Conservation (phyloP, 2,113 vertebrate genomes). For the Eurystomus gularis region DNA sequence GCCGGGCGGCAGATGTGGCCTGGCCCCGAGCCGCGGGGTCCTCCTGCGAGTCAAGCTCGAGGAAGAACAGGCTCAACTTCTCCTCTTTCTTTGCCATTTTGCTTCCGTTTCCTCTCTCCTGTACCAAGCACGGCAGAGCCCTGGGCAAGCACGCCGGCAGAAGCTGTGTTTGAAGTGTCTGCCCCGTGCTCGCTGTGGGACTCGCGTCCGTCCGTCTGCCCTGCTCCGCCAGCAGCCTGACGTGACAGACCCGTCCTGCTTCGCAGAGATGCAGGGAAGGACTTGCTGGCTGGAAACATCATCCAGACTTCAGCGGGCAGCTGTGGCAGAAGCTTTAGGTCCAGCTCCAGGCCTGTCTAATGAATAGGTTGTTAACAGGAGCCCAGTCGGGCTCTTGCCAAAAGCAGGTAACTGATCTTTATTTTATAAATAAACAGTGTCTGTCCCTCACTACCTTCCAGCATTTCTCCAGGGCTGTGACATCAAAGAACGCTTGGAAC, state of each 20-base stretch:
- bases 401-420: constrained; percentile 70
- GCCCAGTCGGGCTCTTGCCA: constrained; percentile 40
- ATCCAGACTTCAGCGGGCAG: background rate
- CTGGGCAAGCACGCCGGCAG: background rate
- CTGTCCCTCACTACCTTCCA: constrained; percentile 4
- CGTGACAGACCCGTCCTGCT: constrained; percentile 1
- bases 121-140: background rate
- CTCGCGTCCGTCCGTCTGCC: background rate
- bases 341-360: constrained; percentile 6
- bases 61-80: background rate
- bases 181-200: rapidly evolving
- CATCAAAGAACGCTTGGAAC: constrained; percentile 53
- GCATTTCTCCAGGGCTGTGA: constrained; percentile 28
- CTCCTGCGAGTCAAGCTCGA: background rate
- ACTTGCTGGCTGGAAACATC: background rate
- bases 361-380: constrained; percentile 60
- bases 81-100: background rate
- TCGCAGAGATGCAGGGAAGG: background rate
- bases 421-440: constrained; percentile 65
- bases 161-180: background rate
- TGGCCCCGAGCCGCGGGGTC: background rate
- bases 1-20: background rate
- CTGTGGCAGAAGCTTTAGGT: background rate
- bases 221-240: background rate
- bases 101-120: background rate